A percentile compares a stretch with the other conserved stretches of the same genome.
phyloP scores from a whole-genome alignment of 2,888 invertebrate species.

The Agrotis segetum region DNA sequence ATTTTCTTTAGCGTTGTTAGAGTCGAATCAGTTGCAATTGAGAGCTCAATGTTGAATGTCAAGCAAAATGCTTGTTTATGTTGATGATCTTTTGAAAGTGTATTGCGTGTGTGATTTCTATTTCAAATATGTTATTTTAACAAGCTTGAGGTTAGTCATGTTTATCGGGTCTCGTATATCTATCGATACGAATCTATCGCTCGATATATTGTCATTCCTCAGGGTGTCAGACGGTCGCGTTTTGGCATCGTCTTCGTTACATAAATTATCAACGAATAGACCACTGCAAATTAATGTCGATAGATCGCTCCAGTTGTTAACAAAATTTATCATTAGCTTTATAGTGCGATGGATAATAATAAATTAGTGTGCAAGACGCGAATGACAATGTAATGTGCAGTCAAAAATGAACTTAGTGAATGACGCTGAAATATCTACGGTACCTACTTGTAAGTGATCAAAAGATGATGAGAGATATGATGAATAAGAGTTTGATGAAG shows the following conservation, averaged over 20 bases:
- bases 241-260: slow-evolving; percentile 68
- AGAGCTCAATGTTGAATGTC: slow-evolving; percentile 43
- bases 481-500: slow-evolving; percentile 33
- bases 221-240: slow-evolving; percentile 64
- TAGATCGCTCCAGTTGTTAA: slow-evolving; percentile 68
- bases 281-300: slow-evolving; percentile 62
- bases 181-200: slow-evolving; percentile 65
- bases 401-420: background rate
- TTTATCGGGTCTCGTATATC: slow-evolving; percentile 58
- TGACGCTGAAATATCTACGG: background rate
- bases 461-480: slow-evolving; percentile 2
- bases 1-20: slow-evolving; percentile 50
- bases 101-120: slow-evolving; percentile 52
- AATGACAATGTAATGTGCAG: slow-evolving; percentile 12
- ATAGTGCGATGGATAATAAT: slow-evolving; percentile 51
- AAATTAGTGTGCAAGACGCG: slow-evolving; percentile 46
- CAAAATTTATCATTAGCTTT: slow-evolving; percentile 67
- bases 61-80: slow-evolving; percentile 36
- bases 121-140: slow-evolving; percentile 61
- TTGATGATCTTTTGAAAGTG: slow-evolving; percentile 45
- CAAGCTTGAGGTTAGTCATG: slow-evolving; percentile 44
- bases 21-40: slow-evolving; percentile 45
- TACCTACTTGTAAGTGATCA: background rate
- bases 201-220: slow-evolving; percentile 68
- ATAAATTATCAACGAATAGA: slow-evolving; percentile 70